These are phyloP conservation scores for Mellivora capensis DNA, from an alignment of 2,113 vertebrate species.

Conservation along the genomic window DNA sequence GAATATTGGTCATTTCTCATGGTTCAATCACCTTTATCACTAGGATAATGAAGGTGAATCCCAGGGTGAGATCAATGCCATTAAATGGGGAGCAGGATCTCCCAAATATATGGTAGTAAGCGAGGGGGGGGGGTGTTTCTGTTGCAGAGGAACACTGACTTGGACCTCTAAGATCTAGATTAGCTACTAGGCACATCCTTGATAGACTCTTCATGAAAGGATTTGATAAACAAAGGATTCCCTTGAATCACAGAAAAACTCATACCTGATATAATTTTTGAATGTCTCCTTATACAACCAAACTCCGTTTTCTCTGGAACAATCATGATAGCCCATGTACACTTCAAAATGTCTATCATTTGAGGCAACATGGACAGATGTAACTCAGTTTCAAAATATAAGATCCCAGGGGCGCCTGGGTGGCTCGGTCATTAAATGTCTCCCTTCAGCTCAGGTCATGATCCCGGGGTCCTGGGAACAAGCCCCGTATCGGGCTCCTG, in stretches of 20 bases:
- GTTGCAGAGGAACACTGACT: neutral
- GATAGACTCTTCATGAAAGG: neutral
- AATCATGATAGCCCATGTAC: neutral
- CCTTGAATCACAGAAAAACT: neutral
- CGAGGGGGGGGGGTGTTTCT: fast-evolving
- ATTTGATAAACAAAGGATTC: neutral
- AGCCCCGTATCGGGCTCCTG: too few relatives aligned
- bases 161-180: neutral
- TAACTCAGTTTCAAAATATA: neutral
- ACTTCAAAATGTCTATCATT: neutral
- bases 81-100: neutral
- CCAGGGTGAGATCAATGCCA: neutral
- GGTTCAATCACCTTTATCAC: neutral
- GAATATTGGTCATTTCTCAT: neutral
- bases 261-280: neutral
- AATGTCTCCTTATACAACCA: neutral
- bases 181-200: neutral
- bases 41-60: neutral
- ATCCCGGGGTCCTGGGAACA: too few relatives aligned
- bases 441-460: too few relatives aligned
- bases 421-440: too few relatives aligned
- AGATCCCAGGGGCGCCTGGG: neutral
- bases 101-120: neutral
- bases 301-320: neutral
- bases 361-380: neutral